Base-by-base conservation (phyloP, 2,888 invertebrate species). In the Sesia bembeciformis region DNA sequence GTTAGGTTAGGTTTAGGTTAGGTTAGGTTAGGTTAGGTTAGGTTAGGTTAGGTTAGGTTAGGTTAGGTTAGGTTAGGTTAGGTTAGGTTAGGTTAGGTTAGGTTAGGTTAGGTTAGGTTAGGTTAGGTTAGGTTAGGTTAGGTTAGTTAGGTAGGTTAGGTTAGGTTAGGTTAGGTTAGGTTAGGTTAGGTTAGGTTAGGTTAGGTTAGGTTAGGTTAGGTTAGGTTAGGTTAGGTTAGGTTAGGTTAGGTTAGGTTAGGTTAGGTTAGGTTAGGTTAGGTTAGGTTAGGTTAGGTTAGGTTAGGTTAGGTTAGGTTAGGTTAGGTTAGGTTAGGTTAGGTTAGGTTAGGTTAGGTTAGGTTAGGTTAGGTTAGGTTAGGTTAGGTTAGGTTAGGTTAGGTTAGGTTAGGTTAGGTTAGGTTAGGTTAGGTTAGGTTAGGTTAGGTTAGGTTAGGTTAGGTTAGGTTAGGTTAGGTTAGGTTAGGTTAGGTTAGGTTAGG, bases 311-410 rank as follows among this genome's bases (percentile, higher is more conserved):
- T 57, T 57, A 57, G 57, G 57, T 54, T 56, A 52, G 52, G 56
- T 56, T 56, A 56, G 57, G 57, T 57, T 53, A 57, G 57, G 57
- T 57, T 57, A 53, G 57, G 57, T 57, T 55, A 55, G 55, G 57
- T 57, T 57, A 57, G 55, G 55, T 55, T 55, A 55, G 55, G 55
- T 55, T 55, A 57, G 57, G 57, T 57, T 57, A 57, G 57, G 57
- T 57, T 57, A 58, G 57, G 57, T 58, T 58, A 58, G 57, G 57
- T 58, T 58, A 58, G 57, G 57, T 58, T 58, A 58, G 57, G 57
- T 58, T 58, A 58, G 57, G 57, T 58, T 58, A 58, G 57, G 57
- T 56, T 55, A 56, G 57, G n/a, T n/a, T n/a, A n/a, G n/a, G n/a
- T n/a, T n/a, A n/a, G n/a, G n/a, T n/a, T n/a, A n/a, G n/a, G n/a